Evolutionary conservation across 37 sponge, comb jelly and placozoan species (phyloP).

Genomic region (Ephydatia muelleri): DNA sequence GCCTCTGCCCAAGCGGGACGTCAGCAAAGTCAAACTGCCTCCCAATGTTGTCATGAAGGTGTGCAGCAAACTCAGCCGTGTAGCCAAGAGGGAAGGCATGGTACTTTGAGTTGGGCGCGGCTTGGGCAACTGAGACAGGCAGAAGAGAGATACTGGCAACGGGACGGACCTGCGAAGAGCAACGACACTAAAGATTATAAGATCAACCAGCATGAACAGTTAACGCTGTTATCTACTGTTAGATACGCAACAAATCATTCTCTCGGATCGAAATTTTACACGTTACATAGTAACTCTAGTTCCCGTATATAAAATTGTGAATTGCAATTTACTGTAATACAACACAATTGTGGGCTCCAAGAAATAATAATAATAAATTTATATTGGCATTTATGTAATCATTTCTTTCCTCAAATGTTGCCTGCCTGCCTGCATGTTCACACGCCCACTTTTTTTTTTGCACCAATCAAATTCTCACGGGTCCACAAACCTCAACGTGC

Average conservation of each 20-base stretch:
- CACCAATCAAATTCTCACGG: not conserved
- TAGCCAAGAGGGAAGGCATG: constrained; percentile 90
- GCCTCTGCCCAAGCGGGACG: constrained; percentile 39
- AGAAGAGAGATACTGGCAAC: constrained; percentile 55
- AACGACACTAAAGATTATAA: not conserved
- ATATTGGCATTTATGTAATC: too few species aligned
- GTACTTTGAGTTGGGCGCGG: constrained; percentile 56
- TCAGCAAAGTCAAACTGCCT: constrained; percentile 64
- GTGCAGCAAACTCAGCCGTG: constrained; percentile 62
- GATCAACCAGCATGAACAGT: not conserved
- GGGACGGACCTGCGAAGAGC: constrained; percentile 38
- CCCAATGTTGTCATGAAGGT: constrained; percentile 76
- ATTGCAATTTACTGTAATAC: too few species aligned
- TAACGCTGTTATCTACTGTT: too few species aligned
- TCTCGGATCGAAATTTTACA: too few species aligned
- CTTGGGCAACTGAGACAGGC: constrained; percentile 61
- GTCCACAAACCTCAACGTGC: constrained; percentile 72
- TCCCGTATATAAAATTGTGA: too few species aligned
- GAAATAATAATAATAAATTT: too few species aligned
- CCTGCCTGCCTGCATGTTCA: too few species aligned
- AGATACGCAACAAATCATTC: too few species aligned
- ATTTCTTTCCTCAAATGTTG: too few species aligned
- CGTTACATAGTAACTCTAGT: too few species aligned
- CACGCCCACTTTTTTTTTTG: not conserved
- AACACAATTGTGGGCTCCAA: too few species aligned